Conservation (phyloP, 2,113 vertebrate genomes). For the Nycticryphes semicollaris region DNA sequence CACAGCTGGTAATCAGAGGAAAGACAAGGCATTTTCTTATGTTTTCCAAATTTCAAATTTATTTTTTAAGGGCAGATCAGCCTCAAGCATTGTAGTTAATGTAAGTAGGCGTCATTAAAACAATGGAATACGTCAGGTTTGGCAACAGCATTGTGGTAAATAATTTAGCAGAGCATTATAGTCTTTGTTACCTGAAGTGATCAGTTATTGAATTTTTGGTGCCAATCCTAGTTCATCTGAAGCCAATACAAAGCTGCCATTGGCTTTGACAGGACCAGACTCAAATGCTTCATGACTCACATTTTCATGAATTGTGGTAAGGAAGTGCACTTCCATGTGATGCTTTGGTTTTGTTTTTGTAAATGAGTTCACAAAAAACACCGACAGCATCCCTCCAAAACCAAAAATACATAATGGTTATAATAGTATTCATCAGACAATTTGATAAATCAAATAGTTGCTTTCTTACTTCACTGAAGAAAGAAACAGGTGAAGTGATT, state of each 20-base stretch:
- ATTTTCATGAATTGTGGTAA: background rate
- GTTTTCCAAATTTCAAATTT: background rate
- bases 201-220: background rate
- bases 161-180: background rate
- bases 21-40: background rate
- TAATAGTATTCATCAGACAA: background rate
- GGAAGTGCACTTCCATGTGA: background rate
- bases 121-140: background rate
- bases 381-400: accelerated
- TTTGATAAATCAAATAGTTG: background rate
- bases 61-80: background rate
- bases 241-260: background rate
- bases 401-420: background rate
- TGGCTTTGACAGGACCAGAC: background rate
- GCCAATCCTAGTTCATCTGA: background rate
- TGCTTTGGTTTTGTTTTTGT: background rate
- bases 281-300: background rate
- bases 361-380: background rate
- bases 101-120: background rate
- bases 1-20: background rate
- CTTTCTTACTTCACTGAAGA: background rate
- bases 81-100: background rate
- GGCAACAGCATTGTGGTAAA: background rate
- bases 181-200: background rate
- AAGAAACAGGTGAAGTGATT: background rate